Base-by-base conservation (phyloP, 2,797 vertebrate genomes). In the Morelia viridis region DNA sequence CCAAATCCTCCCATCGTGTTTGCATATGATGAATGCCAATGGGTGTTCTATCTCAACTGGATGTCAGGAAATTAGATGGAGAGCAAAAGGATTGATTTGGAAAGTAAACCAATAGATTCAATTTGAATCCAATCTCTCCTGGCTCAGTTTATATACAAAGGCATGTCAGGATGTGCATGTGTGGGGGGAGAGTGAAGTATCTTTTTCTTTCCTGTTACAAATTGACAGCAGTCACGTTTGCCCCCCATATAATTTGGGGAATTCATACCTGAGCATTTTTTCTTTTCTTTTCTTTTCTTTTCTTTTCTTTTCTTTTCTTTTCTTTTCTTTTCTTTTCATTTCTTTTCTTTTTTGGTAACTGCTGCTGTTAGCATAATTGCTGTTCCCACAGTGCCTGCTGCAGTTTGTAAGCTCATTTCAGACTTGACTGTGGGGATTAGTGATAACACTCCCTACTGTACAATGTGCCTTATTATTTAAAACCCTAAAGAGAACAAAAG, bases 381-480 rank as follows among this genome's bases (percentile, higher is more conserved):
- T 96, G 94, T 95, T 95, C 96, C 95, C 85, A 86, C 89, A 90
- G 97, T 95, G 97, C 90, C 92, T 97, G 91, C 96, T 50, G 90
- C 94, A 95, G 96, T 96, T 97, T 96, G 96, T 96, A 96, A 97
- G 96, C 91, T 56, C 96, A 95, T 97, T 97, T 96, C 91, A 92
- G 96, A 96, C 94, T 96, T 90, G 94, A 3, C 96, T 93, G 94
- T 95, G 94, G 95, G 97, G 96, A 97, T 94, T 96, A 95, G 96
- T 89, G 94, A 96, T 94, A 96, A 96, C 91, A 0, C 95, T 95
- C 94, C 95, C 94, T 97, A 94, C 95, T 96, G 96, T 97, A 93
- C 28, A 46, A 76, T 94, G 94, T 57, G 94, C 96, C 95, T 93
- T 95, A 95, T 96, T 97, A 97, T 97, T 97, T 97, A 97, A 97